A percentile compares a stretch with the other conserved stretches of the same genome.
These are phyloP conservation scores for Muraenolepis orangiensis DNA, from an alignment of 2,797 vertebrate species.

Conservation along the genomic window DNA sequence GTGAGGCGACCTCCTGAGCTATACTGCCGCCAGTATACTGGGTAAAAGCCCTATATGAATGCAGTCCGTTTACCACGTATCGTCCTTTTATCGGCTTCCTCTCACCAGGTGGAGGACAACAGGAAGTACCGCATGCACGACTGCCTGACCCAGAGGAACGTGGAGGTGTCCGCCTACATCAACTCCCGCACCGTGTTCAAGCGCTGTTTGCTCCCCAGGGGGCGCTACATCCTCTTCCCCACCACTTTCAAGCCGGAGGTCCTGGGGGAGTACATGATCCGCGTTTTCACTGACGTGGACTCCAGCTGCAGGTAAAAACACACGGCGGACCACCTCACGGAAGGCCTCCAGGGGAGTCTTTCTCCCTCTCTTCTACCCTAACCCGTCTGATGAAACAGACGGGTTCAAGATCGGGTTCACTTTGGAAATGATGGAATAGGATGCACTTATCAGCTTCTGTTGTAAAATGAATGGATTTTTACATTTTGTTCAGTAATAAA, in stretches of 20 bases:
- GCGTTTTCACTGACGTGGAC: constrained; percentile 84
- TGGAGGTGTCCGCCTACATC: constrained; percentile 78
- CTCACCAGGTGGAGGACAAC: constrained; percentile 87
- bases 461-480: not conserved
- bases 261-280: constrained; percentile 80
- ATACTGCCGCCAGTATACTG: too few relatives aligned
- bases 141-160: constrained; percentile 77
- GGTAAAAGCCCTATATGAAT: too few relatives aligned
- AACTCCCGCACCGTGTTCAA: constrained; percentile 84
- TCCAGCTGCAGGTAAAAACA: constrained; percentile 76
- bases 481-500: too few relatives aligned
- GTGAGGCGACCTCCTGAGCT: too few relatives aligned
- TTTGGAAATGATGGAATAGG: not conserved
- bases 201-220: constrained; percentile 73
- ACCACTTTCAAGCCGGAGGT: constrained; percentile 78
- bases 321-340: not conserved
- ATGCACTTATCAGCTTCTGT: not conserved
- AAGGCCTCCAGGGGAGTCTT: not conserved
- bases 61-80: too few relatives aligned
- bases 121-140: constrained; percentile 86
- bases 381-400: not conserved
- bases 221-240: constrained; percentile 86
- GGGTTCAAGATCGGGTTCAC: not conserved
- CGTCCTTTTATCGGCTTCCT: not conserved
- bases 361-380: too few relatives aligned